Evolutionary conservation across 2,888 invertebrate genomes (phyloP).

Genomic region (Nymphalis c-album): DNA sequence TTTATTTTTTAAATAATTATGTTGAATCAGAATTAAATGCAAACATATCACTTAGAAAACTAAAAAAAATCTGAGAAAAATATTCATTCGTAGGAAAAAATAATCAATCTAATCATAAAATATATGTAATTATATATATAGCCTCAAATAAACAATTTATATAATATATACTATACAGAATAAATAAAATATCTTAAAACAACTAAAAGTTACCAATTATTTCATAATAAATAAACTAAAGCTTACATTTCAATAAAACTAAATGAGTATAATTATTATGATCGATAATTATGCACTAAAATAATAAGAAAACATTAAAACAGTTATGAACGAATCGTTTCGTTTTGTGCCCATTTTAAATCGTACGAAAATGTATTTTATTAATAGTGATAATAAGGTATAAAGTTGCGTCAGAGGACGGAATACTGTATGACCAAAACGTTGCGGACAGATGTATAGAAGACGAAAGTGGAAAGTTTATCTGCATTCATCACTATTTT

Average conservation of each 20-base stretch:
- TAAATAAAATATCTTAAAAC: slow-evolving; percentile 61
- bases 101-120: slow-evolving; percentile 42
- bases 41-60: slow-evolving; percentile 63
- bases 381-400: slow-evolving; percentile 6
- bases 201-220: slow-evolving; percentile 35
- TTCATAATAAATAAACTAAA: slow-evolving; percentile 72
- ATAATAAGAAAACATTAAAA: slow-evolving; percentile 17
- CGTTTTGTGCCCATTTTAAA: slow-evolving; percentile 49
- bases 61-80: neutral
- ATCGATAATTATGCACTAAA: slow-evolving; percentile 67
- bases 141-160: slow-evolving; percentile 70
- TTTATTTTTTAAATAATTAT: slow-evolving; percentile 42
- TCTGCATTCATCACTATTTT: neutral
- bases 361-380: neutral
- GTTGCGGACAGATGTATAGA: slow-evolving; percentile 16
- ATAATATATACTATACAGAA: slow-evolving; percentile 50
- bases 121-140: slow-evolving; percentile 73
- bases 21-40: slow-evolving; percentile 76
- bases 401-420: slow-evolving; percentile 23
- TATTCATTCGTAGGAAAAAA: slow-evolving; percentile 27
- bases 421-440: slow-evolving; percentile 14
- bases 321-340: slow-evolving; percentile 12
- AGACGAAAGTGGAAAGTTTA: slow-evolving; percentile 2
- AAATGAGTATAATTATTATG: slow-evolving; percentile 78
- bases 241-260: slow-evolving; percentile 61